Percentiles rank a stretch among this genome's conserved stretches.
phyloP scores from a whole-genome alignment of 2,113 vertebrate species.

The Poeciliopsis prolifica region DNA sequence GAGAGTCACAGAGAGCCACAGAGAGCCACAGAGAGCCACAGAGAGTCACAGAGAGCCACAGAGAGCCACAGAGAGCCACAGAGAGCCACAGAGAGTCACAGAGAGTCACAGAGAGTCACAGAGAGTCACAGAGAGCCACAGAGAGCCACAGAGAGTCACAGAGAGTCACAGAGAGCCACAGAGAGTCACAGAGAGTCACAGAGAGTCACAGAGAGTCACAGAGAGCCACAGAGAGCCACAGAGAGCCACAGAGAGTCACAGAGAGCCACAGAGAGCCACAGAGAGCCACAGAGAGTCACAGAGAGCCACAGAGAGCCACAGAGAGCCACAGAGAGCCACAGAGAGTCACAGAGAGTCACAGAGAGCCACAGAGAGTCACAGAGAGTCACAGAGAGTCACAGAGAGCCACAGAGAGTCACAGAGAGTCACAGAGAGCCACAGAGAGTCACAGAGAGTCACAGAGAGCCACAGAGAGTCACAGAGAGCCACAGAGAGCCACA shows the following conservation, averaged over 20 bases:
- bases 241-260: no score
- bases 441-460: constrained; percentile 8
- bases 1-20: neutral
- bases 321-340: constrained; percentile 1
- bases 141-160: no score
- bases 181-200: constrained; percentile 5
- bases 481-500: constrained; percentile 1
- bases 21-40: constrained; percentile 10
- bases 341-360: no score
- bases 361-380: neutral
- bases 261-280: constrained; percentile 8
- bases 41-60: neutral
- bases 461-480: no score
- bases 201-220: neutral
- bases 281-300: no score
- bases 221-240: constrained; percentile 18
- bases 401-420: no score
- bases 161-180: neutral
- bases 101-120: neutral
- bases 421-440: constrained; percentile 1
- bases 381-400: constrained; percentile 8
- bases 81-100: no score
- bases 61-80: no score
- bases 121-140: no score
- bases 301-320: no score